These are phyloP conservation scores for Actinemys pallida DNA, from an alignment of 2,113 vertebrate genomes.

Conservation along the genomic window DNA sequence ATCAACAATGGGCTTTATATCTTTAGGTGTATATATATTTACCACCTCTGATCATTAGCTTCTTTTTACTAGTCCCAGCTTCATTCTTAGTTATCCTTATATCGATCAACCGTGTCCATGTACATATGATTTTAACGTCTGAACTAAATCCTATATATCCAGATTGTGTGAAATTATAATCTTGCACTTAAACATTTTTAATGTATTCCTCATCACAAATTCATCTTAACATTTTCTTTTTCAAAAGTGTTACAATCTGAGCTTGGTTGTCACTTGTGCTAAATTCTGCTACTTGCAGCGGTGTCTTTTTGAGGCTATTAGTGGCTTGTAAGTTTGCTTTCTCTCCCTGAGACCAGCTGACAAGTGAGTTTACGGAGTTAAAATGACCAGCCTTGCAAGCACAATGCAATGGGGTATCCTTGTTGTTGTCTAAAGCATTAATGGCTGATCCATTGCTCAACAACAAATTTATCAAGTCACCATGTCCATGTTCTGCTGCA, in stretches of 20 bases:
- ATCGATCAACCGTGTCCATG: neutral
- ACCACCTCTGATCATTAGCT: neutral
- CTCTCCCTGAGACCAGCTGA: conserved; percentile 69
- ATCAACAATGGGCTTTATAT: neutral
- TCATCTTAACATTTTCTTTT: conserved; percentile 85
- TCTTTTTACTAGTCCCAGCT: neutral
- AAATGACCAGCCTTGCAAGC: conserved; percentile 78
- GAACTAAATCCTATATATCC: neutral
- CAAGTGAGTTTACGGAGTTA: conserved; percentile 65
- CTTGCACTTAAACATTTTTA: neutral
- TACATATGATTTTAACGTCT: neutral
- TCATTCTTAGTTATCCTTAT: neutral
- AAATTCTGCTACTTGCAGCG: conserved; percentile 79
- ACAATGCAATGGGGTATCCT: conserved; percentile 82
- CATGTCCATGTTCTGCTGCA: conserved; percentile 76
- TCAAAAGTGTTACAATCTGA: conserved; percentile 75
- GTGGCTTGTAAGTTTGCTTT: conserved; percentile 74
- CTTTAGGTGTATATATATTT: neutral
- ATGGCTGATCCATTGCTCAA: conserved; percentile 75
- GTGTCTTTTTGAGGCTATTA: conserved; percentile 81
- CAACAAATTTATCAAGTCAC: conserved; percentile 66
- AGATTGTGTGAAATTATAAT: neutral
- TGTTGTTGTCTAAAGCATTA: conserved; percentile 79
- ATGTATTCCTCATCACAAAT: neutral
- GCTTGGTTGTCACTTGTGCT: conserved; percentile 67